phyloP scores from a whole-genome alignment of 2,888 invertebrate genomes.

The Papilio protenor region DNA sequence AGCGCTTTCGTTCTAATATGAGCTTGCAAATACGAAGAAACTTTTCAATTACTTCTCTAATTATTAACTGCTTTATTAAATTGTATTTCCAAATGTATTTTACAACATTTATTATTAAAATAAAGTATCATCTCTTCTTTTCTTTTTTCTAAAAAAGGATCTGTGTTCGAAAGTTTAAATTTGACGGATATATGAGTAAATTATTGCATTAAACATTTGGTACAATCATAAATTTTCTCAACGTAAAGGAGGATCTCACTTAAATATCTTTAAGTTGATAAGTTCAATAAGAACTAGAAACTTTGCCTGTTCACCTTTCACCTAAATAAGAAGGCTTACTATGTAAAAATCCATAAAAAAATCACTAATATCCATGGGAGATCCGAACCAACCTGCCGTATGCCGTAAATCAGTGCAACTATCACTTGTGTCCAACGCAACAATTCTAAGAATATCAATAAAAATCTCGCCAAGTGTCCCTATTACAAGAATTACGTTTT shows the following conservation, averaged over 20 bases:
- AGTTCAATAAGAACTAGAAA: neutral
- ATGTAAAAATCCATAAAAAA: neutral
- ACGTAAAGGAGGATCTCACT: too few species aligned
- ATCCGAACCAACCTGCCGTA: constrained; percentile 3
- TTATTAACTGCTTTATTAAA: neutral
- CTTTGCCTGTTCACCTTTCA: neutral
- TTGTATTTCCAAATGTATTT: neutral
- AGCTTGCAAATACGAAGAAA: neutral
- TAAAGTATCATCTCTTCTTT: neutral
- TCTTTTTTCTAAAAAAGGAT: too few species aligned
- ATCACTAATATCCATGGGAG: constrained; percentile 1
- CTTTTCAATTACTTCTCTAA: constrained; percentile 13
- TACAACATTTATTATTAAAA: neutral
- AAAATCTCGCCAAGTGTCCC: constrained; percentile 26
- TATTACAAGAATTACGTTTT: constrained; percentile 35
- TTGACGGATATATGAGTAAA: too few species aligned
- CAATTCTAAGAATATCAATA: constrained; percentile 23
- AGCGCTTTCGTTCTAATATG: neutral
- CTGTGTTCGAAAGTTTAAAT: too few species aligned
- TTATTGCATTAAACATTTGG: too few species aligned
- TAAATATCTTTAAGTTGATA: neutral
- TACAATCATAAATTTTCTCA: too few species aligned
- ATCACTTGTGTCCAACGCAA: constrained; percentile 1
- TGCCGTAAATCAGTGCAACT: constrained; percentile 11
- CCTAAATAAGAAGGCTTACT: neutral